Percentiles rank a stretch among this genome's conserved stretches.
Evolutionary conservation across 2,113 vertebrate genomes (phyloP).

Genomic region (Anoura caudifer): DNA sequence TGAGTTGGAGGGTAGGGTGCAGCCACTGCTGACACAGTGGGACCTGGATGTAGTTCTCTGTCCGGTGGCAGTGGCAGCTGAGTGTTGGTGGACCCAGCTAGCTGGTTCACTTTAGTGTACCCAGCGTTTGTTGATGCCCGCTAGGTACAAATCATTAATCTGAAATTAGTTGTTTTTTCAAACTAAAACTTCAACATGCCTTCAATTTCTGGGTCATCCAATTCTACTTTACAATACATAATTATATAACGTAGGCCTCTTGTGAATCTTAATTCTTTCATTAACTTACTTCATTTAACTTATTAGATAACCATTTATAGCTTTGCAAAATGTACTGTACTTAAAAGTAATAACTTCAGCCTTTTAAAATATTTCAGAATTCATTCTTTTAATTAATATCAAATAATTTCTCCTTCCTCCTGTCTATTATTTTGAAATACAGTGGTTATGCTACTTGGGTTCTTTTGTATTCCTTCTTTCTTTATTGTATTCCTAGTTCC

Average conservation of each 20-base stretch:
- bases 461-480: constrained; percentile 38
- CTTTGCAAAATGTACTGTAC: constrained; percentile 48
- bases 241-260: constrained; percentile 57
- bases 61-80: background rate
- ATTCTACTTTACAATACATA: constrained; percentile 69
- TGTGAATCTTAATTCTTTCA: constrained; percentile 69
- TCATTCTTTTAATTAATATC: constrained; percentile 59
- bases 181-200: constrained; percentile 48
- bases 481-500: background rate
- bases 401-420: constrained; percentile 37
- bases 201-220: constrained; percentile 60
- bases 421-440: constrained; percentile 53
- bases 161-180: constrained; percentile 46
- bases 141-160: constrained; percentile 13
- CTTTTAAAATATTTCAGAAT: constrained; percentile 58
- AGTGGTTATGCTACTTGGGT: background rate
- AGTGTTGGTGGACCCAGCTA: background rate
- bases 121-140: background rate
- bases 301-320: constrained; percentile 65
- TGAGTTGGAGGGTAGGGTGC: background rate
- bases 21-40: background rate
- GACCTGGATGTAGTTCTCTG: background rate
- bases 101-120: background rate
- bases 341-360: constrained; percentile 52
- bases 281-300: constrained; percentile 74